Conservation (phyloP, 2,113 vertebrate species). For the Struthio camelus region DNA sequence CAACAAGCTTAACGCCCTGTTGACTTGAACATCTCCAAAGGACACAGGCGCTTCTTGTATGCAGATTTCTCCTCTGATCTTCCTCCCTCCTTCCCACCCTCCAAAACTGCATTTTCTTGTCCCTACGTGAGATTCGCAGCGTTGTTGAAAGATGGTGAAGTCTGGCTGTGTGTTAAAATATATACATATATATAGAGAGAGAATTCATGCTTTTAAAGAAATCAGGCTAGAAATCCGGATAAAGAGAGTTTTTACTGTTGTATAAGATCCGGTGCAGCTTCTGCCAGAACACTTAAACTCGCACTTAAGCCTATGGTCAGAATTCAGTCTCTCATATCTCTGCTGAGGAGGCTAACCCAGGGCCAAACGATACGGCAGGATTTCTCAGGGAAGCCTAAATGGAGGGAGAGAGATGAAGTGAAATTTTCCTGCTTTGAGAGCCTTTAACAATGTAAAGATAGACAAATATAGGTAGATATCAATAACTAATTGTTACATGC, state of each 20-base stretch:
- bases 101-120: background rate
- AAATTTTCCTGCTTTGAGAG: background rate
- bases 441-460: fast-evolving
- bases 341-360: background rate
- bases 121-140: background rate
- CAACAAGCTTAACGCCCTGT: background rate
- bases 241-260: background rate
- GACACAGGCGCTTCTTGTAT: background rate
- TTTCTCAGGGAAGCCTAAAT: background rate
- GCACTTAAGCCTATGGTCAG: background rate
- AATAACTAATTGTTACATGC: fast-evolving
- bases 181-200: no score
- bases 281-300: background rate
- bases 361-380: fast-evolving
- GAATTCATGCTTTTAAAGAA: background rate
- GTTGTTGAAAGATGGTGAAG: slow-evolving; percentile 15
- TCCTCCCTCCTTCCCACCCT: background rate
- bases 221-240: background rate
- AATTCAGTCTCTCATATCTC: background rate
- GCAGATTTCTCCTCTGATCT: slow-evolving; percentile 28
- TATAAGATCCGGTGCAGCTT: fast-evolving
- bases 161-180: background rate
- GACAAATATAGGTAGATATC: no score
- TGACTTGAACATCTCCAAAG: background rate
- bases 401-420: background rate